Percentiles rank a stretch among this genome's conserved stretches.
Evolutionary conservation across 2,113 vertebrate species (phyloP).

Genomic region (Elephantulus edwardii): DNA sequence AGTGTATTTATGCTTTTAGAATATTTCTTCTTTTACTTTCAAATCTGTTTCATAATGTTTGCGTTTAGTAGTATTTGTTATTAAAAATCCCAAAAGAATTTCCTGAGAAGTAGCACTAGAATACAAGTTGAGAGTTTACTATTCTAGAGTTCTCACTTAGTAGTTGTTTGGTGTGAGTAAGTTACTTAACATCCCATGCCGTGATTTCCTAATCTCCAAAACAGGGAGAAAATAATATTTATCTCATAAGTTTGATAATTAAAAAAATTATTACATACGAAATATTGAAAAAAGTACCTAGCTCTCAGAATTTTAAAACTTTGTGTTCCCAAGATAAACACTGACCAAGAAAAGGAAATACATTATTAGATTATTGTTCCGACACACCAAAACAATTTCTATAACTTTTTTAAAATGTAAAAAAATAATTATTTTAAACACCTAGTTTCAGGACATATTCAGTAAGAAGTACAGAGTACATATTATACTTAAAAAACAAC

Average conservation of each 20-base stretch:
- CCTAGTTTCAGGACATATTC: background rate
- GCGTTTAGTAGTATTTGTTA: background rate
- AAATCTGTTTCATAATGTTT: background rate
- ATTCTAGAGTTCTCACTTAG: background rate
- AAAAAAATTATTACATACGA: constrained; percentile 13
- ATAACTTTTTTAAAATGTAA: constrained; percentile 24
- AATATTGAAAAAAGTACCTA: background rate
- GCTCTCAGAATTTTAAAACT: constrained; percentile 17
- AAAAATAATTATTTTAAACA: constrained; percentile 38
- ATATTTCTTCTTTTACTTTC: background rate
- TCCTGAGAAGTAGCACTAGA: background rate
- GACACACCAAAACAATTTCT: background rate
- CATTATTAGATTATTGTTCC: background rate
- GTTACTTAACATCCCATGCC: background rate
- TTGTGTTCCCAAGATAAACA: constrained; percentile 14
- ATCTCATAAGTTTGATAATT: background rate
- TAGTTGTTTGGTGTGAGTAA: background rate
- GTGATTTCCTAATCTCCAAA: background rate
- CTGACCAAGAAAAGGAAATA: background rate
- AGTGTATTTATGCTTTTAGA: constrained; percentile 5
- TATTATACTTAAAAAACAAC: background rate
- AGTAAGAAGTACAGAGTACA: background rate
- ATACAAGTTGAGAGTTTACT: background rate
- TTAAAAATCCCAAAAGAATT: constrained; percentile 41
- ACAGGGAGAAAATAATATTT: background rate